phyloP scores from a whole-genome alignment of 2,797 vertebrate genomes.

The Parotocinclus haroldoi region DNA sequence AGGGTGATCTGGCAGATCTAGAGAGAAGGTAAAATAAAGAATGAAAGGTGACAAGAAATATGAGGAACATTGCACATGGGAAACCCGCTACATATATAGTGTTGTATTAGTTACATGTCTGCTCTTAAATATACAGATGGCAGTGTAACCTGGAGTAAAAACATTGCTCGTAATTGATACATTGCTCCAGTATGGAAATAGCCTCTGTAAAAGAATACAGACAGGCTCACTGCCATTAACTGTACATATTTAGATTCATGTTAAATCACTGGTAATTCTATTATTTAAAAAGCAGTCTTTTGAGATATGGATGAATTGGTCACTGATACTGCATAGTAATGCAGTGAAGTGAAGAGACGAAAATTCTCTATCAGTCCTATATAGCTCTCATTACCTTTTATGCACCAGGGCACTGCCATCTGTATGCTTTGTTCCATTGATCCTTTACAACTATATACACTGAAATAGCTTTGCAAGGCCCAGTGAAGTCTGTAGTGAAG shows the following conservation, averaged over 20 bases:
- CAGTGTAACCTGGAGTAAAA: too few species aligned
- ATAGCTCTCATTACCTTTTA: conserved; percentile 52
- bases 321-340: too few species aligned
- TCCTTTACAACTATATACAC: conserved; percentile 75
- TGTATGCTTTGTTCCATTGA: conserved; percentile 68
- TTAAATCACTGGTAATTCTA: too few species aligned
- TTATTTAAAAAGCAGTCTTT: too few species aligned
- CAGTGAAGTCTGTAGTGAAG: conserved; percentile 62
- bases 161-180: too few species aligned
- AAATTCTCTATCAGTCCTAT: conserved; percentile 65
- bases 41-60: background rate
- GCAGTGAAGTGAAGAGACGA: too few species aligned
- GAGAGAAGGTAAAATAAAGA: background rate
- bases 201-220: too few species aligned
- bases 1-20: conserved; percentile 3
- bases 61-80: background rate
- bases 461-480: conserved; percentile 67
- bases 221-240: too few species aligned
- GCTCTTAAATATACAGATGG: too few species aligned
- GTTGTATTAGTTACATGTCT: background rate
- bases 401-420: conserved; percentile 63
- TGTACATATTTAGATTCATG: too few species aligned
- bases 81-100: background rate
- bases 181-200: too few species aligned
- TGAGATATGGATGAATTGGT: too few species aligned